phyloP scores from a whole-genome alignment of 2,888 invertebrate species.

The Alviniconcha strummeri region DNA sequence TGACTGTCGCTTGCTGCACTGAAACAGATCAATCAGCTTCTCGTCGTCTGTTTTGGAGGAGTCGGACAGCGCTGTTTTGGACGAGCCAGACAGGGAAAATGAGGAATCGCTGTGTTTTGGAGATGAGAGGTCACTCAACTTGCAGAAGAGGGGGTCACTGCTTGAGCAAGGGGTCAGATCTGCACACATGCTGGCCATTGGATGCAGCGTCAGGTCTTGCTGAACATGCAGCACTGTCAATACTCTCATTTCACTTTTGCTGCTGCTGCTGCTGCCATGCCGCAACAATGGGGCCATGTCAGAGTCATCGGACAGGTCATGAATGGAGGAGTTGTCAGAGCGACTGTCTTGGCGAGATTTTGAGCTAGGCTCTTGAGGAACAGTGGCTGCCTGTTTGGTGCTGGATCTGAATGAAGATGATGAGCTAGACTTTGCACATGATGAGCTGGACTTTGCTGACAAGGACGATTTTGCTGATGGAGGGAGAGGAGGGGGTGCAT shows the following conservation, averaged over 20 bases:
- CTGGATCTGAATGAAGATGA: not conserved
- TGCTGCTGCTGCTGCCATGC: slow-evolving; percentile 28
- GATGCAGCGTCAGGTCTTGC: slow-evolving; percentile 32
- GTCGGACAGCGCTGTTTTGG: slow-evolving; percentile 23
- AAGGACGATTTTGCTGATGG: slow-evolving; percentile 20
- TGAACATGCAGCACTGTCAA: slow-evolving; percentile 61
- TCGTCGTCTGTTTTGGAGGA: slow-evolving; percentile 67
- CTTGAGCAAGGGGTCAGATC: not conserved
- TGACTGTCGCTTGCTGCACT: slow-evolving; percentile 41
- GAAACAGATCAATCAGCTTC: slow-evolving; percentile 61
- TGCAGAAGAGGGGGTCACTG: not conserved
- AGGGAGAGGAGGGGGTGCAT: slow-evolving; percentile 34
- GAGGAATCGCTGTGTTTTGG: slow-evolving; percentile 2
- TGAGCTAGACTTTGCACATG: not conserved
- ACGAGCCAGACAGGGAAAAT: slow-evolving; percentile 13
- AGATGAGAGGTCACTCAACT: not conserved
- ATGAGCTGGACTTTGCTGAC: not conserved
- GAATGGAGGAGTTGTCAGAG: slow-evolving; percentile 31
- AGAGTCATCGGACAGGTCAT: slow-evolving; percentile 42
- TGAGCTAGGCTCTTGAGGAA: not conserved
- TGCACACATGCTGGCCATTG: slow-evolving; percentile 18
- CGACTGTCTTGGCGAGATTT: not conserved
- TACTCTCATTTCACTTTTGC: slow-evolving; percentile 45
- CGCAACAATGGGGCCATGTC: slow-evolving; percentile 43
- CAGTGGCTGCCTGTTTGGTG: not conserved